phyloP scores from a whole-genome alignment of 2,888 invertebrate genomes.

The Morpho deidamia region DNA sequence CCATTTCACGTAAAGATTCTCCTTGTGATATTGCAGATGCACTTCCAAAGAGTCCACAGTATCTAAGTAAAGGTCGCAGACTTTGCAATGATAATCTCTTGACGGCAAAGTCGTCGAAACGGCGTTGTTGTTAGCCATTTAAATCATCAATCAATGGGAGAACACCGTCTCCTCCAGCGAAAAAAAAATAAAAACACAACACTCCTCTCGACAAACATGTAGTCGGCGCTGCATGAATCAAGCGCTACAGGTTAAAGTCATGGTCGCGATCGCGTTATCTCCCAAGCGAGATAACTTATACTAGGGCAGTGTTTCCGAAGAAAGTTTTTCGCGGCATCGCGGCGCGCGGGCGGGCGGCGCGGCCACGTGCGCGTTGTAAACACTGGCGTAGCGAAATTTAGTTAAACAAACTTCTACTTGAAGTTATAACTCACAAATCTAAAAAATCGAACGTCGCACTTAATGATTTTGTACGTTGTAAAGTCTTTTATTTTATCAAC shows the following conservation, averaged over 20 bases:
- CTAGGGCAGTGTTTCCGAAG: constrained; percentile 57
- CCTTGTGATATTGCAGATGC: constrained; percentile 88
- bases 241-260: constrained; percentile 65
- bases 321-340: constrained; percentile 76
- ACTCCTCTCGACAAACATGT: constrained; percentile 65
- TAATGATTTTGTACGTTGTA: constrained; percentile 30
- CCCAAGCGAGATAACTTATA: constrained; percentile 51
- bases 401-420: constrained; percentile 27
- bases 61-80: constrained; percentile 86
- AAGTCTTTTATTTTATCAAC: constrained; percentile 37
- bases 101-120: constrained; percentile 76
- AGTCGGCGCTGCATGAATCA: constrained; percentile 51
- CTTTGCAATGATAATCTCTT: constrained; percentile 84
- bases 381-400: constrained; percentile 36
- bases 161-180: constrained; percentile 73
- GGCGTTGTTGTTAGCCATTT: constrained; percentile 76
- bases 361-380: constrained; percentile 70
- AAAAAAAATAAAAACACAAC: constrained; percentile 72
- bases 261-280: constrained; percentile 49
- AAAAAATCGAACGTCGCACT: constrained; percentile 11
- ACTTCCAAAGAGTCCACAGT: constrained; percentile 87
- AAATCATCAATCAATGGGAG: constrained; percentile 68
- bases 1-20: constrained; percentile 87
- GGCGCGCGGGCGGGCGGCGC: constrained; percentile 52
- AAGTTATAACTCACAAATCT: constrained; percentile 20